phyloP scores from a whole-genome alignment of 1,140 invertebrate species.

The Hycleus phaleratus region DNA sequence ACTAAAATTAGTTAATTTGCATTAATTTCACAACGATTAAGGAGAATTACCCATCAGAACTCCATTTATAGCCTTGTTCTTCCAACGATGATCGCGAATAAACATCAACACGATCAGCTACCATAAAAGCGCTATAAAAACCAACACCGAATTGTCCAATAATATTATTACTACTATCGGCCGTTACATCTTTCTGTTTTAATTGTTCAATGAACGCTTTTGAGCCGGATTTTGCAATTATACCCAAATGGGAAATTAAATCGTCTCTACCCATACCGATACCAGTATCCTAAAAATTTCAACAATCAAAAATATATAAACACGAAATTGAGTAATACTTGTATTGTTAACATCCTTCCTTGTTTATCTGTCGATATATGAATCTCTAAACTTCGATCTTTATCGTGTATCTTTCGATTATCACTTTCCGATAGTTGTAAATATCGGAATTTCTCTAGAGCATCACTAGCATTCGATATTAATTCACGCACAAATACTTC shows the following conservation, averaged over 20 bases:
- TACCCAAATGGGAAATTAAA: conserved; percentile 83
- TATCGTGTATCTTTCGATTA: conserved; percentile 38
- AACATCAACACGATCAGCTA: conserved; percentile 89
- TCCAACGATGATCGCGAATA: conserved; percentile 60
- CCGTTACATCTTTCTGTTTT: conserved; percentile 57
- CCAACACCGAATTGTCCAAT: conserved; percentile 99
- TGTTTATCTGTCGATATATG: conserved; percentile 84
- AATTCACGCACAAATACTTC: conserved; percentile 95
- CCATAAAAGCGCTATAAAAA: conserved; percentile 97
- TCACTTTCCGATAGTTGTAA: conserved; percentile 48
- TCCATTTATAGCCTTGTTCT: conserved; percentile 73
- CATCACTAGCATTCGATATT: conserved; percentile 96
- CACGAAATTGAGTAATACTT: conserved; percentile 45
- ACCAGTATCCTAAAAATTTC: conserved; percentile 64
- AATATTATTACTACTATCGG: conserved; percentile 63
- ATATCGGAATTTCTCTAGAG: conserved; percentile 85
- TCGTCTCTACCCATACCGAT: conserved; percentile 93
- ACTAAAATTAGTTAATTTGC: conserved; percentile 40
- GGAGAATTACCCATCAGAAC: conserved; percentile 72
- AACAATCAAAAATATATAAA: too few species aligned
- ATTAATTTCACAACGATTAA: too few species aligned
- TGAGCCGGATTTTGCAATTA: conserved; percentile 91
- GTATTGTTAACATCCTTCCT: conserved; percentile 75
- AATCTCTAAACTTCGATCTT: conserved; percentile 70
- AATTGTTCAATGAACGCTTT: conserved; percentile 85